Conservation (phyloP, 1,140 invertebrate genomes). For the Drosophila nannoptera region DNA sequence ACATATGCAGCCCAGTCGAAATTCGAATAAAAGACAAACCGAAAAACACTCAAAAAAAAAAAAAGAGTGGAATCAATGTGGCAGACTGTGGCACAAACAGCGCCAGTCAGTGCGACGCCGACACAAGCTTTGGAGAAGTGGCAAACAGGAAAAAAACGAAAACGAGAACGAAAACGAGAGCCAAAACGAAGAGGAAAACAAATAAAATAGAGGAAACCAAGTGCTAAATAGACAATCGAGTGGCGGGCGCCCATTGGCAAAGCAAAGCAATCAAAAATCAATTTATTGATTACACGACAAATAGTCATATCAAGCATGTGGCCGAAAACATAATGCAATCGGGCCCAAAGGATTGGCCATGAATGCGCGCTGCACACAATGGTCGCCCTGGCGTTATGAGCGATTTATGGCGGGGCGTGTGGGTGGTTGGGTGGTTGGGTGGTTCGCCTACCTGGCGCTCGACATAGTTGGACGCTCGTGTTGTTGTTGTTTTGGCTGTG, state of each 20-base stretch:
- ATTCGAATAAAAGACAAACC: slow-evolving; percentile 12
- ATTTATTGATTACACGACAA: slow-evolving; percentile 72
- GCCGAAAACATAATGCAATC: slow-evolving; percentile 5
- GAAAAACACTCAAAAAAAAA: slow-evolving; percentile 7
- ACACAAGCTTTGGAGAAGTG: slow-evolving; percentile 6
- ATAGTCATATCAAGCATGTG: slow-evolving; percentile 36
- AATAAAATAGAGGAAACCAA: slow-evolving; percentile 39
- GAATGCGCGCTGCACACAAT: slow-evolving; percentile 10
- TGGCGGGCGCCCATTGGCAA: slow-evolving; percentile 33
- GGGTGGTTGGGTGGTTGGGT: not conserved
- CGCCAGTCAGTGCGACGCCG: slow-evolving; percentile 67
- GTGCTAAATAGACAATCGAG: slow-evolving; percentile 6
- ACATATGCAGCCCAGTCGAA: slow-evolving; percentile 19
- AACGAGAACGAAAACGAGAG: slow-evolving; percentile 1
- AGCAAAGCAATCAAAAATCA: slow-evolving; percentile 69
- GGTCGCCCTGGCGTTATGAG: slow-evolving; percentile 14
- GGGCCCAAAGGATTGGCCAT: slow-evolving; percentile 23
- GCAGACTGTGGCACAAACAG: slow-evolving; percentile 22
- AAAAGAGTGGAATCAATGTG: slow-evolving; percentile 1
- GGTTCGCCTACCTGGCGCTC: slow-evolving; percentile 62
- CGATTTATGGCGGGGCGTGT: slow-evolving; percentile 12
- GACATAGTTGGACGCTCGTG: slow-evolving; percentile 45
- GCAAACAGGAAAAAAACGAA: slow-evolving; percentile 5
- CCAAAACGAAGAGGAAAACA: slow-evolving; percentile 17
- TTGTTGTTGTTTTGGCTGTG: slow-evolving; percentile 3